Evolutionary conservation across 1,140 invertebrate genomes (phyloP).

Genomic region (Magallana angulata): DNA sequence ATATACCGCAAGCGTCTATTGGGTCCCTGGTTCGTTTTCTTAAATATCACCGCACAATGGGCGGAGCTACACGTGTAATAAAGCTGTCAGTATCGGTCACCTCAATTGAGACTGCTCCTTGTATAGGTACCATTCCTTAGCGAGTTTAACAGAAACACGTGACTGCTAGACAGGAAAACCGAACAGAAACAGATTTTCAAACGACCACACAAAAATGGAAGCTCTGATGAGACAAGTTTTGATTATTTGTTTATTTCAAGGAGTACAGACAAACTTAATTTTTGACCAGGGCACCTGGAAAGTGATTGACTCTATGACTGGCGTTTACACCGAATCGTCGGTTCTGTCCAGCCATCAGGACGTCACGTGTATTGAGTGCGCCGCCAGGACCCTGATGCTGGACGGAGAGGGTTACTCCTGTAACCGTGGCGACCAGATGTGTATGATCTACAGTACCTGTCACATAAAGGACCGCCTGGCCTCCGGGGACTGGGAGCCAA

Average conservation of each 20-base stretch:
- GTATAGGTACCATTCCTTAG: not conserved
- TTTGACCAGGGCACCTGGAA: not conserved
- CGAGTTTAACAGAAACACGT: not conserved
- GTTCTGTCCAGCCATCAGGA: not conserved
- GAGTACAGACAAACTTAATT: not conserved
- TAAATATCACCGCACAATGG: too few relatives aligned
- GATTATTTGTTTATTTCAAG: not conserved
- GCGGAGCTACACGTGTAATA: too few relatives aligned
- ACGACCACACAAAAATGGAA: not conserved
- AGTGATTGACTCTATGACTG: not conserved
- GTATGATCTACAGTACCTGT: conserved; percentile 14
- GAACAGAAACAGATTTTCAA: too few relatives aligned
- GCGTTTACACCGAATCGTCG: not conserved
- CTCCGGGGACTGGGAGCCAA: not conserved
- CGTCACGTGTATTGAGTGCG: not conserved
- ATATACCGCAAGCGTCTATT: too few relatives aligned
- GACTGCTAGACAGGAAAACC: too few relatives aligned
- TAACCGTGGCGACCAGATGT: not conserved
- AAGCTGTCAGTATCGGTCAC: too few relatives aligned
- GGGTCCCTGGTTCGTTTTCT: too few relatives aligned
- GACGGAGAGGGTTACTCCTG: not conserved
- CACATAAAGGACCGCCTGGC: not conserved
- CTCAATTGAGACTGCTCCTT: not conserved
- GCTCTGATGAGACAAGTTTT: not conserved
- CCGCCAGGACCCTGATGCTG: not conserved